phyloP scores from a whole-genome alignment of 2,888 invertebrate genomes.

The Allolobophora icterica region DNA sequence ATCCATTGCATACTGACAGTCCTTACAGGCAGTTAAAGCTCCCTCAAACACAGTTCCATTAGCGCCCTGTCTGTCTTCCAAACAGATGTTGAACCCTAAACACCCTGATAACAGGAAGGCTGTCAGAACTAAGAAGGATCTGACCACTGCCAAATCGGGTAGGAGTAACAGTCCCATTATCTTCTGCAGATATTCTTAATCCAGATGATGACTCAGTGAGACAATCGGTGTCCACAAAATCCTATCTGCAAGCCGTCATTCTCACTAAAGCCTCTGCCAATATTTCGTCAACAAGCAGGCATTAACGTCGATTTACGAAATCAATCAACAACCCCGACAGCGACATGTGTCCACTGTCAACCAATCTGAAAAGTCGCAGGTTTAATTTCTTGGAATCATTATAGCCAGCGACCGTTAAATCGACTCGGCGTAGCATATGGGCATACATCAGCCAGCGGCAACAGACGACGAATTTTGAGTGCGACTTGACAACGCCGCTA shows the following conservation, averaged over 20 bases:
- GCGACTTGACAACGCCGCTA: neutral
- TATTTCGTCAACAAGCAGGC: no score
- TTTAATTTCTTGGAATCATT: no score
- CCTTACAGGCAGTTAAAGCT: neutral
- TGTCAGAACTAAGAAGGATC: neutral
- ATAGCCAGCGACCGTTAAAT: no score
- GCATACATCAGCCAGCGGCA: neutral
- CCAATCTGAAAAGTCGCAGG: no score
- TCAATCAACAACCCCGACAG: no score
- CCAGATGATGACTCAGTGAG: neutral
- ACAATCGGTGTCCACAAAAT: no score
- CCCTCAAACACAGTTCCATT: neutral
- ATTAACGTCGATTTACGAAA: no score
- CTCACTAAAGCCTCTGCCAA: no score
- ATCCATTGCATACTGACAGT: neutral
- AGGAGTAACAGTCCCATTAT: neutral
- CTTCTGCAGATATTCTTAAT: neutral
- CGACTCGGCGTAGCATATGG: no score
- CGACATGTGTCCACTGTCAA: no score
- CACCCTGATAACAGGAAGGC: neutral
- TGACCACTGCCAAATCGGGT: neutral
- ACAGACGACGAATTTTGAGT: slow-evolving; percentile 25
- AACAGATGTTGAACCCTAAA: neutral
- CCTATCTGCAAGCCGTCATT: no score
- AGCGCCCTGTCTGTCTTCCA: neutral